Conservation (phyloP, 2,113 vertebrate species). For the Carassius auratus region DNA sequence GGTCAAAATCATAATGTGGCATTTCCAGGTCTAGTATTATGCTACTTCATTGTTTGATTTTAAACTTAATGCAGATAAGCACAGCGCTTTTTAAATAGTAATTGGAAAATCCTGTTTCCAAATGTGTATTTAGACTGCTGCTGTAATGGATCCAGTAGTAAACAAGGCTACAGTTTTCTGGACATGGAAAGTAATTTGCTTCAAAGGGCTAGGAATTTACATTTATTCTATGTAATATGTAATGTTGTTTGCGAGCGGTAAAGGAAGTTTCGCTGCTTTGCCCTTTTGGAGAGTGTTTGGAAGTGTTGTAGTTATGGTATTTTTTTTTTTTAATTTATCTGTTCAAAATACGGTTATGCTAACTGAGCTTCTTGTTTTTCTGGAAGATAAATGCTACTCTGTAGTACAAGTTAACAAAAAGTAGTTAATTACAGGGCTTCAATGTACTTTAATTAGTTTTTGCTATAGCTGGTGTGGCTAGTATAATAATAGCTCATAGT, state of each 20-base stretch:
- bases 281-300: neutral
- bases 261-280: neutral
- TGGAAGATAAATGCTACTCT: neutral
- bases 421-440: neutral
- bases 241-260: too few relatives aligned
- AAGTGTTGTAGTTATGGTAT: neutral
- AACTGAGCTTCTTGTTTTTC: too few relatives aligned
- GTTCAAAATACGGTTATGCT: neutral
- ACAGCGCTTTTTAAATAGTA: neutral
- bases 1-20: neutral
- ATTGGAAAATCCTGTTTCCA: neutral
- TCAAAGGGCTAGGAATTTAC: neutral
- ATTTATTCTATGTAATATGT: neutral
- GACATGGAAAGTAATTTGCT: neutral
- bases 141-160: neutral
- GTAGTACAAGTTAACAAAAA: neutral
- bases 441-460: neutral
- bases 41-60: neutral
- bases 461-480: neutral
- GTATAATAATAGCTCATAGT: neutral
- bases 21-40: neutral
- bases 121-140: neutral
- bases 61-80: neutral
- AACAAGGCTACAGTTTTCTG: neutral
- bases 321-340: neutral